These are phyloP conservation scores for Polyploca ridens DNA, from an alignment of 2,888 invertebrate genomes.

Conservation along the genomic window DNA sequence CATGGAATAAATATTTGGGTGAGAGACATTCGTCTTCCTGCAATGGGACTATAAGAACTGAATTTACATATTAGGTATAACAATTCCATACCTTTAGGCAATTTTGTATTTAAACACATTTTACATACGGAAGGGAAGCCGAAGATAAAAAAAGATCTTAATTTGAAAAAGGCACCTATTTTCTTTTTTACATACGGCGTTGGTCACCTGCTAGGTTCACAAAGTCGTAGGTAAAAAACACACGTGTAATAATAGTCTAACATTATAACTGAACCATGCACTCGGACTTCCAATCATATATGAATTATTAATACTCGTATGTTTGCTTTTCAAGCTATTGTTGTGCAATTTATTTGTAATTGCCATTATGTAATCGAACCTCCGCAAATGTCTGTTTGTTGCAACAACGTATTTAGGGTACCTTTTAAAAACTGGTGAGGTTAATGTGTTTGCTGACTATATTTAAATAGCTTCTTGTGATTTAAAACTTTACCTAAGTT, in stretches of 20 bases:
- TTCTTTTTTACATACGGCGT: neutral
- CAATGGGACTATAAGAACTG: too few species aligned
- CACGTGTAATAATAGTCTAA: too few species aligned
- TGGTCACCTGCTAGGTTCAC: neutral
- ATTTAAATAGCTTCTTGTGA: neutral
- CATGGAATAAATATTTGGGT: too few species aligned
- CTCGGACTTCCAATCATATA: neutral
- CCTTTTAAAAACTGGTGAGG: neutral
- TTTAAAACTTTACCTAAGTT: neutral
- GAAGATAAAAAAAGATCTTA: too few species aligned
- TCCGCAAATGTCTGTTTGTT: constrained; percentile 16
- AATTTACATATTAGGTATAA: too few species aligned
- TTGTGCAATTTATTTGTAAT: constrained; percentile 24
- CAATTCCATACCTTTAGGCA: too few species aligned
- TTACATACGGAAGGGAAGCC: too few species aligned
- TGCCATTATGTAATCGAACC: constrained; percentile 22
- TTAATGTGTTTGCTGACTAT: neutral
- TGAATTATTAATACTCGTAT: constrained; percentile 6
- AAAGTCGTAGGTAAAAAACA: too few species aligned
- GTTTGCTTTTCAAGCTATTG: constrained; percentile 15
- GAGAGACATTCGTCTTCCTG: too few species aligned
- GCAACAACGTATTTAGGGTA: constrained; percentile 1
- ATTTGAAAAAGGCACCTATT: neutral
- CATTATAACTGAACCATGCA: neutral
- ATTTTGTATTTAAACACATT: too few species aligned